A percentile compares a stretch with the other conserved stretches of the same genome.
Conservation (phyloP, 2,888 invertebrate genomes). For the Tinea semifulvella region DNA sequence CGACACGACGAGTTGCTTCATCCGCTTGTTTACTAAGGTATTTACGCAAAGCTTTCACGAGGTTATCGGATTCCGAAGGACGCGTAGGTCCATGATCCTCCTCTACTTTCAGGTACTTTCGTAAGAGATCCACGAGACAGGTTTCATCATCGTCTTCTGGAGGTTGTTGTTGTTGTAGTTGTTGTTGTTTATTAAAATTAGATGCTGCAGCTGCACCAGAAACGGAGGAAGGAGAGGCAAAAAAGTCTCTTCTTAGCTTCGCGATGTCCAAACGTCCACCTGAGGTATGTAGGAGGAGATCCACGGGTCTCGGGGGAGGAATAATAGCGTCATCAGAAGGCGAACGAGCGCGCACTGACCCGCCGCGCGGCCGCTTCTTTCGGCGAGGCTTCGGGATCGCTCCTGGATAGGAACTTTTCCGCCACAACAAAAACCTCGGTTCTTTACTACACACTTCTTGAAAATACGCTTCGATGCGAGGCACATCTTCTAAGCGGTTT, state of each 20-base stretch:
- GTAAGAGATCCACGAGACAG: constrained; percentile 70
- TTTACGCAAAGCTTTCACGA: constrained; percentile 70
- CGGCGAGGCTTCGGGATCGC: constrained; percentile 69
- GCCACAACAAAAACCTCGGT: constrained; percentile 81
- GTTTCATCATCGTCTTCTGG: constrained; percentile 56
- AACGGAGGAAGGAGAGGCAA: constrained; percentile 53
- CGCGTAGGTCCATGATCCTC: constrained; percentile 56
- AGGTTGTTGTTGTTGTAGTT: constrained; percentile 16
- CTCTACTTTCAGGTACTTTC: constrained; percentile 71
- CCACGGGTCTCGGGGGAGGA: constrained; percentile 49
- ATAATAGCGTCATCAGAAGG: constrained; percentile 71
- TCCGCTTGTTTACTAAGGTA: constrained; percentile 57
- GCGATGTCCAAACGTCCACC: constrained; percentile 75
- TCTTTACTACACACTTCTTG: constrained; percentile 83
- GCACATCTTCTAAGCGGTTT: constrained; percentile 78
- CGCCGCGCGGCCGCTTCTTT: constrained; percentile 68
- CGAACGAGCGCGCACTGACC: constrained; percentile 72
- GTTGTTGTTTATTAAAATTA: constrained; percentile 1
- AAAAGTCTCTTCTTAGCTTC: constrained; percentile 73
- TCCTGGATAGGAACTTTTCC: constrained; percentile 84
- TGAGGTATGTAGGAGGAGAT: constrained; percentile 54
- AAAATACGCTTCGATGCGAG: constrained; percentile 84
- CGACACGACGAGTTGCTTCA: constrained; percentile 22
- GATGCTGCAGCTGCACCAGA: constrained; percentile 24
- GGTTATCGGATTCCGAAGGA: constrained; percentile 66